A percentile compares a stretch with the other conserved stretches of the same genome.
Conservation (phyloP, 2,797 vertebrate species). For the Hyperoplus lanceolatus region DNA sequence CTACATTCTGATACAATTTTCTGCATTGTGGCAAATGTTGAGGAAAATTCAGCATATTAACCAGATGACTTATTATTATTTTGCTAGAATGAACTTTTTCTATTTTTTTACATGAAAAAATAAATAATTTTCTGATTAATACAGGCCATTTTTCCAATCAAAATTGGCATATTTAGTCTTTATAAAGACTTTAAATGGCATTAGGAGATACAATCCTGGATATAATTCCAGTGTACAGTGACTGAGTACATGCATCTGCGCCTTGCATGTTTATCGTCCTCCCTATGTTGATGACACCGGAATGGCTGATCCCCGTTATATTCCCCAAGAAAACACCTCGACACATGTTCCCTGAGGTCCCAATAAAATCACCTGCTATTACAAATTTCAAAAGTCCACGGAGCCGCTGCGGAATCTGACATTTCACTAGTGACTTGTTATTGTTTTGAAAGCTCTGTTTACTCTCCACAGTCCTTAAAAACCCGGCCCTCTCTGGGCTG, state of each 20-base stretch:
- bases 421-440: constrained; percentile 72
- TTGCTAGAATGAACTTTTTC: no score
- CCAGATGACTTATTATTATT: no score
- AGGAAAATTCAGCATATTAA: not conserved
- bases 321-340: constrained; percentile 49
- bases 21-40: not conserved
- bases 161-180: no score
- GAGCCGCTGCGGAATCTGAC: constrained; percentile 44
- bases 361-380: constrained; percentile 65
- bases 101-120: no score
- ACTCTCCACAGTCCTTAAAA: constrained; percentile 56
- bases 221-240: no score
- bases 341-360: constrained; percentile 41
- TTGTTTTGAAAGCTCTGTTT: constrained; percentile 81
- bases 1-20: no score
- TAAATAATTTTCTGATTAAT: no score
- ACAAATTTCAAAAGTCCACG: constrained; percentile 56
- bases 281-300: constrained; percentile 11
- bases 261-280: not conserved
- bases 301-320: constrained; percentile 28
- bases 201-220: no score
- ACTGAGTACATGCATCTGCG: not conserved
- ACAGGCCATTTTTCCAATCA: no score
- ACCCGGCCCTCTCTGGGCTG: constrained; percentile 66
- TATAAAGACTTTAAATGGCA: no score